These are phyloP conservation scores for Synergus laeviventris DNA, from an alignment of 2,888 invertebrate species.

Conservation along the genomic window DNA sequence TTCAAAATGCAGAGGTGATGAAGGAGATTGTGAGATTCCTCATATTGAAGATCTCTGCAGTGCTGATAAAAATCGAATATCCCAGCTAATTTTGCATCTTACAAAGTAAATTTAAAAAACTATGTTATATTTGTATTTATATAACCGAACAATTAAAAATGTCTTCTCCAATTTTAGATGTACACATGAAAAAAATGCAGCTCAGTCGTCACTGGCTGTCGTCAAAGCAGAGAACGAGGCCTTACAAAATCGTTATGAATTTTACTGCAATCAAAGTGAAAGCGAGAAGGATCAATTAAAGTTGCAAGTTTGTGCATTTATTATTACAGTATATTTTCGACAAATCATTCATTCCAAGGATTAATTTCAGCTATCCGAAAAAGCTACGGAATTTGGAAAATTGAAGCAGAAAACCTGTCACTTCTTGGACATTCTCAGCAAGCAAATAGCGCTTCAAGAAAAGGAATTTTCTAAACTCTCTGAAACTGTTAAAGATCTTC, in stretches of 20 bases:
- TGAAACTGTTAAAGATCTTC: conserved; percentile 59
- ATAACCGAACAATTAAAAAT: not conserved
- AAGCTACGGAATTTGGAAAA: conserved; percentile 52
- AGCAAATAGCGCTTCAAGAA: conserved; percentile 62
- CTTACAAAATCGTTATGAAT: conserved; percentile 42
- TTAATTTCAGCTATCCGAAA: conserved; percentile 53
- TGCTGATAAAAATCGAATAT: conserved; percentile 47
- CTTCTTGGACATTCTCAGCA: conserved; percentile 58
- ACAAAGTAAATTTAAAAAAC: conserved; percentile 42
- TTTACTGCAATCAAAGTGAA: conserved; percentile 42
- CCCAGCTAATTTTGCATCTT: conserved; percentile 46
- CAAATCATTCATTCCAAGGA: conserved; percentile 43
- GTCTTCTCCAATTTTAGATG: conserved; percentile 19
- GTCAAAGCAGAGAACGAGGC: conserved; percentile 45
- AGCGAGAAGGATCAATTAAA: conserved; percentile 46
- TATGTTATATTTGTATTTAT: not conserved
- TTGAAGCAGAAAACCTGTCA: conserved; percentile 56
- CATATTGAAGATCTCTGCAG: conserved; percentile 50
- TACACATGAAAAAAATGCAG: conserved; percentile 42
- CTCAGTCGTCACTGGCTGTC: conserved; percentile 42
- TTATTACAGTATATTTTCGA: no score
- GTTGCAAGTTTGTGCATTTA: conserved; percentile 46
- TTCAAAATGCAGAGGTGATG: conserved; percentile 44
- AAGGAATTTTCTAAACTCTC: conserved; percentile 62
- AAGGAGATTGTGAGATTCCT: conserved; percentile 41